Evolutionary conservation across 1,140 invertebrate species (phyloP).

Genomic region (Sminthurinus signatus): DNA sequence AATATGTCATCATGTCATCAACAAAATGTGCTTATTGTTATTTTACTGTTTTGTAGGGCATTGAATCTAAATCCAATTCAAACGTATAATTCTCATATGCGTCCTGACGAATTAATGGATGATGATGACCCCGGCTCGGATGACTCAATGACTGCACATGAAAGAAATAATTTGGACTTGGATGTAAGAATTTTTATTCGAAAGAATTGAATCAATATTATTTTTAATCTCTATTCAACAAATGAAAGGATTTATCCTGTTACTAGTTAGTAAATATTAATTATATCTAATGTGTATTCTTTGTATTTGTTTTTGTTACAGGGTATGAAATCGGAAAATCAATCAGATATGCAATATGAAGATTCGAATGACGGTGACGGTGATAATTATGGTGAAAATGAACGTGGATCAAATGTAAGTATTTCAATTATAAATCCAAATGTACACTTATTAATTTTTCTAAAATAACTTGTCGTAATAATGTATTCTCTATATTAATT

Average conservation of each 20-base stretch:
- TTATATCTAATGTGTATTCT: no score
- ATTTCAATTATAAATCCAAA: no score
- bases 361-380: constrained; percentile 31
- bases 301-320: neutral
- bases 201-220: neutral
- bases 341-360: constrained; percentile 25
- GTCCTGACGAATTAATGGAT: constrained; percentile 11
- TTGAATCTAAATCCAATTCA: constrained; percentile 9
- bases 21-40: no score
- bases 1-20: no score
- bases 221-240: no score
- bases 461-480: no score
- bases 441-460: no score
- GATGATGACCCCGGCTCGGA: constrained; percentile 28
- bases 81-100: constrained; percentile 1
- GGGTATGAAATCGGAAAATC: constrained; percentile 26
- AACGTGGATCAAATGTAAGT: constrained; percentile 16
- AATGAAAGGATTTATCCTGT: no score
- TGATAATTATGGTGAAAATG: constrained; percentile 32
- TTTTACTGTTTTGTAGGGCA: no score
- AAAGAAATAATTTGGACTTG: no score
- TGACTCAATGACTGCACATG: constrained; percentile 33
- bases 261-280: no score
- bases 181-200: neutral
- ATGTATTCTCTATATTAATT: no score